Evolutionary conservation across 2,888 invertebrate species (phyloP).

Genomic region (Cheilosia soror): DNA sequence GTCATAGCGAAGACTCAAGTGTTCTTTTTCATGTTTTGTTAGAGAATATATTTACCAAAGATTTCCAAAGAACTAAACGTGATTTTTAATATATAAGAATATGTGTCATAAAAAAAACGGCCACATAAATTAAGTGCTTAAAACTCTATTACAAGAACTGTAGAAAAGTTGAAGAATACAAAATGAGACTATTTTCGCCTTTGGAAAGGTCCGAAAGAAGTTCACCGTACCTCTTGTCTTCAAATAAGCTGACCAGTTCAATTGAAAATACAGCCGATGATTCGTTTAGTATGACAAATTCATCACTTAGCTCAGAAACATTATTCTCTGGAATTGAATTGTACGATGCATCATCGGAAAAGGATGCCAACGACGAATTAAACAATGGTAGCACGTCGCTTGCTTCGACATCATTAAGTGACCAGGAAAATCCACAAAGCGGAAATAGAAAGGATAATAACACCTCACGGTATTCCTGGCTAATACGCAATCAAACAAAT

Average conservation of each 20-base stretch:
- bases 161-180: constrained; percentile 9
- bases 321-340: constrained; percentile 51
- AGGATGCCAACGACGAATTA: constrained; percentile 40
- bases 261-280: constrained; percentile 47
- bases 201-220: constrained; percentile 75
- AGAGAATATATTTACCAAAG: constrained; percentile 32
- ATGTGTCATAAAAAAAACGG: neutral
- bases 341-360: constrained; percentile 52
- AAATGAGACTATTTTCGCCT: constrained; percentile 76
- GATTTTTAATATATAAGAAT: constrained; percentile 11
- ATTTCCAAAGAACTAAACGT: constrained; percentile 26
- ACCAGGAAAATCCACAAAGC: constrained; percentile 11
- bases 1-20: neutral
- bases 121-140: neutral
- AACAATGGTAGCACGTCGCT: constrained; percentile 50
- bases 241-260: constrained; percentile 19
- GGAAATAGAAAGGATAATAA: constrained; percentile 5
- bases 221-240: constrained; percentile 63
- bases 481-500: constrained; percentile 32
- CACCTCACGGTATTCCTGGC: constrained; percentile 22
- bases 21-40: constrained; percentile 5
- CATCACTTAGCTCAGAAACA: constrained; percentile 57
- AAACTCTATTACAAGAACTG: neutral
- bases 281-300: constrained; percentile 54
- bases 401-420: constrained; percentile 43